Evolutionary conservation across 2,113 vertebrate species (phyloP).

Genomic region (Alouatta palliata): DNA sequence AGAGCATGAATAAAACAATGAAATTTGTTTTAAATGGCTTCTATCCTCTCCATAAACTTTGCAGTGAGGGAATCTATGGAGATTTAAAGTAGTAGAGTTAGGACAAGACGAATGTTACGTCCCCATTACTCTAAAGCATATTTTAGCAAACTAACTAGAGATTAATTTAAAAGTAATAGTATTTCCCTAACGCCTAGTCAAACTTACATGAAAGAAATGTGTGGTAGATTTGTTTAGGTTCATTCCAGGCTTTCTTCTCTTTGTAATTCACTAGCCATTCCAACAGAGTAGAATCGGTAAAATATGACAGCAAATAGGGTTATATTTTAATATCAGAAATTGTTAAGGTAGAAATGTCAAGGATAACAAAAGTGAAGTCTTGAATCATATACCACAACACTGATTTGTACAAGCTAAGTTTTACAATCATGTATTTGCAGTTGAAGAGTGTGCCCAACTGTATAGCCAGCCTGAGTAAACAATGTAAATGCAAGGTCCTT

Average conservation of each 20-base stretch:
- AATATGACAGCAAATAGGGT: neutral
- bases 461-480: neutral
- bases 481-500: neutral
- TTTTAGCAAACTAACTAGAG: neutral
- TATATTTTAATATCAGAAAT: neutral
- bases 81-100: neutral
- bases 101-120: neutral
- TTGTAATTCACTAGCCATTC: neutral
- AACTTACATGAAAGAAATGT: neutral
- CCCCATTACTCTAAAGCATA: neutral
- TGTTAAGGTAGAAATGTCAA: neutral
- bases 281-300: neutral
- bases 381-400: neutral
- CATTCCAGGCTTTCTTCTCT: neutral
- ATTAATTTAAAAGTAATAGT: neutral
- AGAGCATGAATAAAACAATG: neutral
- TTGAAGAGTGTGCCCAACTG: neutral
- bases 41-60: neutral
- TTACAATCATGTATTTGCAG: neutral
- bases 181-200: neutral
- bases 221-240: neutral
- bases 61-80: neutral
- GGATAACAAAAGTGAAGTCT: neutral
- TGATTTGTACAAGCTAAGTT: neutral
- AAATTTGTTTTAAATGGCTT: neutral